These are phyloP conservation scores for Henicopernis longicauda DNA, from an alignment of 2,113 vertebrate genomes.

Conservation along the genomic window DNA sequence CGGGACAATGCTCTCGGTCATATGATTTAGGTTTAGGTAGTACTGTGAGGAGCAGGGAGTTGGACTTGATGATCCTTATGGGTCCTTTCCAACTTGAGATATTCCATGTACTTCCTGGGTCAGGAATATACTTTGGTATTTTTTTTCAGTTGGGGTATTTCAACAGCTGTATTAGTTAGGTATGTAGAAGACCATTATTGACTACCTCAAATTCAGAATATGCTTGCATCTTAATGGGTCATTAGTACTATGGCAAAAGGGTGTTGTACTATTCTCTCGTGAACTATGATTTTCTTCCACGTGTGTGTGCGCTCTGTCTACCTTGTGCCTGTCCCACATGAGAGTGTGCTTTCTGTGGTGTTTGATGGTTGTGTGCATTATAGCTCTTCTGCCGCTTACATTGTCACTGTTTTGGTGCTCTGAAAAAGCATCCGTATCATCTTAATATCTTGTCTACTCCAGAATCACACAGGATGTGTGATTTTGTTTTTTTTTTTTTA, in stretches of 20 bases:
- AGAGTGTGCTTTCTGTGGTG: background rate
- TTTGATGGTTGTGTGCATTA: background rate
- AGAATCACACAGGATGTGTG: background rate
- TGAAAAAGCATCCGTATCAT: background rate
- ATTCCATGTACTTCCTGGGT: background rate
- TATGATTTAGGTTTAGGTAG: background rate
- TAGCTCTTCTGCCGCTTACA: background rate
- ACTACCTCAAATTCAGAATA: background rate
- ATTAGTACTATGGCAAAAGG: background rate
- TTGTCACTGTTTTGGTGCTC: background rate
- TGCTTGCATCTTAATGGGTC: background rate
- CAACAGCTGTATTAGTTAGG: background rate
- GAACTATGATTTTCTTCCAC: background rate
- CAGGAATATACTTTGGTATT: background rate
- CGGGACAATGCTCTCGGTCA: accelerated
- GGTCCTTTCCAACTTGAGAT: background rate
- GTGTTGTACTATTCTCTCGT: background rate
- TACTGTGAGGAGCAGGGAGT: background rate
- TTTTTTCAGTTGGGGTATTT: background rate
- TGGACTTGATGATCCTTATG: background rate
- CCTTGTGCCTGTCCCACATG: background rate
- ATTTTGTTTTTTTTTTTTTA: background rate
- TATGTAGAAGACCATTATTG: background rate
- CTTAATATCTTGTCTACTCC: background rate
- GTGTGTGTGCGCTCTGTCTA: too few species aligned